Evolutionary conservation across 2,888 invertebrate species (phyloP).

Genomic region (Clivina fossor): DNA sequence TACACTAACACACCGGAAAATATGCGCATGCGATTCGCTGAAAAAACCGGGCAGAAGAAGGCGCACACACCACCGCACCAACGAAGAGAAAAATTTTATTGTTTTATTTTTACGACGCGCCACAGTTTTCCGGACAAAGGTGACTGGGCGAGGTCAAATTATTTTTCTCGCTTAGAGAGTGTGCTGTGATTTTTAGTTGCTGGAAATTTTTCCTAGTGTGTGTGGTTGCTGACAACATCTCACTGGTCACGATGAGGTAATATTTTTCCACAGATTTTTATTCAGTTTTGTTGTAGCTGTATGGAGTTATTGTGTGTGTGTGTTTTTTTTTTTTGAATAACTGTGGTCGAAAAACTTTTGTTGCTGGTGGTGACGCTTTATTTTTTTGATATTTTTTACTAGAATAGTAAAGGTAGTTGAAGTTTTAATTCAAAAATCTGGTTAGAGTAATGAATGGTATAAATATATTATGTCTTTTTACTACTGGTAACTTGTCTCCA

Average conservation of each 20-base stretch:
- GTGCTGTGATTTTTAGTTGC: constrained; percentile 16
- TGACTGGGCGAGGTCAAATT: constrained; percentile 21
- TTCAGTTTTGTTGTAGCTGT: not conserved
- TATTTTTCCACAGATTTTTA: constrained; percentile 4
- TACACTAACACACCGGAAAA: constrained; percentile 15
- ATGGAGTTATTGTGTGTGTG: too few species aligned
- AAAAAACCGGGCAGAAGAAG: too few species aligned
- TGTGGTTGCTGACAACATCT: not conserved
- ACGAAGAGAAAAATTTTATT: constrained; percentile 30
- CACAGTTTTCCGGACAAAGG: constrained; percentile 29
- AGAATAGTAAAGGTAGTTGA: too few species aligned
- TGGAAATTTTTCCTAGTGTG: constrained; percentile 1
- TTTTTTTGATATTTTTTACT: too few species aligned
- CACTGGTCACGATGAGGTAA: constrained; percentile 15
- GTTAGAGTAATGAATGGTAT: too few species aligned
- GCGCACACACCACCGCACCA: too few species aligned
- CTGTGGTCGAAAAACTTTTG: not conserved
- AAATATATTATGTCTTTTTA: too few species aligned
- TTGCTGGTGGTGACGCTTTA: not conserved
- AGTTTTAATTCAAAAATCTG: too few species aligned
- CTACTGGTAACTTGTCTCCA: too few species aligned
- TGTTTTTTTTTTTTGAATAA: constrained; percentile 2
- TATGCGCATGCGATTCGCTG: constrained; percentile 30
- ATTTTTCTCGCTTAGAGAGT: too few species aligned
- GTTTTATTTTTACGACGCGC: constrained; percentile 29